Evolutionary conservation across 2,888 invertebrate species (phyloP).

Genomic region (Dryococelus australis): DNA sequence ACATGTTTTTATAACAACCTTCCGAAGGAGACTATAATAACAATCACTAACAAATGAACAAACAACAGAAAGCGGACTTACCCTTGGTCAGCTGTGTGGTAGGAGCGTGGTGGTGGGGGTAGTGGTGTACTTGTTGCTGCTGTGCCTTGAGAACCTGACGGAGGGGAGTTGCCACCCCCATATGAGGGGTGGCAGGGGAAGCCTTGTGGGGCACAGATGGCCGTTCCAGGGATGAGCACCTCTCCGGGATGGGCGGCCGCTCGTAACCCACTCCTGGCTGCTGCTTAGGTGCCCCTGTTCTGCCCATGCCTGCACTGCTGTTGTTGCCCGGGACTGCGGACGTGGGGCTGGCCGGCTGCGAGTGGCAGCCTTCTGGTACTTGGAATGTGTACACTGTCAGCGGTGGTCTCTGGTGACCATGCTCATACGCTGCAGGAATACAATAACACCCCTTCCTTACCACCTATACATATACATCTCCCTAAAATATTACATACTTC

Average conservation of each 20-base stretch:
- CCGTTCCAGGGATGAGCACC: conserved; percentile 87
- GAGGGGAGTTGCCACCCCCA: conserved; percentile 12
- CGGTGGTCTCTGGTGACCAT: conserved; percentile 83
- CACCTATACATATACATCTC: too few species aligned
- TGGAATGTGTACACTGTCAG: conserved; percentile 89
- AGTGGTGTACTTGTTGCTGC: neutral
- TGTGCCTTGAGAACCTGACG: conserved; percentile 23
- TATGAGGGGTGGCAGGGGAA: conserved; percentile 37
- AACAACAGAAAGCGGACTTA: neutral
- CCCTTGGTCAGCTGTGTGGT: conserved; percentile 30
- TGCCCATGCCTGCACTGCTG: neutral
- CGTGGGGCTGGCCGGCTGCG: conserved; percentile 61
- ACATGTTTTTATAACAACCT: too few species aligned
- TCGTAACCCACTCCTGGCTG: conserved; percentile 54
- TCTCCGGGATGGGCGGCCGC: conserved; percentile 77
- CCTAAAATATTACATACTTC: neutral
- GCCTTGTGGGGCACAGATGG: conserved; percentile 68
- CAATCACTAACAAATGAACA: too few species aligned
- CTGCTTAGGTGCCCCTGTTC: conserved; percentile 49
- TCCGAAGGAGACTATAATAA: too few species aligned
- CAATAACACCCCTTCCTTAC: neutral
- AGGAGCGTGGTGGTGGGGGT: conserved; percentile 12
- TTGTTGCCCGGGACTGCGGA: conserved; percentile 21
- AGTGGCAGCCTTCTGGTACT: conserved; percentile 68
- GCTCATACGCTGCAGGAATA: conserved; percentile 75